Base-by-base conservation (phyloP, 2,888 invertebrate genomes). In the Palloptera scutellata region DNA sequence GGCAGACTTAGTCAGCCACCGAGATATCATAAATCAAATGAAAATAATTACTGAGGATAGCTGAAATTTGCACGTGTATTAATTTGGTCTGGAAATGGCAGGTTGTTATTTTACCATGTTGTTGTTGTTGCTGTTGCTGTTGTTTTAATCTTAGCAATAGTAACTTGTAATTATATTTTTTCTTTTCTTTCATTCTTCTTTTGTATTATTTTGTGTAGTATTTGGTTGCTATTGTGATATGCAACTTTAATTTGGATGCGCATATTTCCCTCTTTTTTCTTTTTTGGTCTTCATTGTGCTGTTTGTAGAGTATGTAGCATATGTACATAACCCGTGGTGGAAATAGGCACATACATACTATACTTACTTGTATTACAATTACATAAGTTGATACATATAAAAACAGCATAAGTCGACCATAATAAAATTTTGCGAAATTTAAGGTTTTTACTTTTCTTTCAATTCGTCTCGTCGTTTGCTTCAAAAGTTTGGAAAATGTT, bases 41-140 rank as follows among this genome's bases (percentile, higher is more conserved):
- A 77, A 79, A 80, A 81, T 81, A 79, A 80, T 80, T 79, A 81
- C 77, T 74, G 74, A 71, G 78, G 73, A 79, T 73, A 70, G 72
- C 70, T 71, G 68, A 73, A 75, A 76, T 17, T 61, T 67, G 67
- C 61, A 57, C 64, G 67, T 67, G 64, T 58, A 62, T 61, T 52
- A 61, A 53, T 61, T 61, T 61, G 48, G 59, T 53, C 59, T 66
- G 48, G 51, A 62, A 60, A 67, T 61, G 59, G 64, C 70, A 67
- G 67, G 64, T 61, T 64, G 67, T 67, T 54, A 67, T 67, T 67
- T 59, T 61, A 17, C 64, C 55, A 64, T 45, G 48, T 64, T 51
- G 45, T 57, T 64, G 43, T 13, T 13, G 15, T 19, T 54, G 55
- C 40, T 17, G n/a, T 52, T 61, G 61, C 66, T 55, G 17, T 53